These are phyloP conservation scores for Ctenosaura bakeri DNA, from an alignment of 2,797 vertebrate genomes.

Conservation along the genomic window DNA sequence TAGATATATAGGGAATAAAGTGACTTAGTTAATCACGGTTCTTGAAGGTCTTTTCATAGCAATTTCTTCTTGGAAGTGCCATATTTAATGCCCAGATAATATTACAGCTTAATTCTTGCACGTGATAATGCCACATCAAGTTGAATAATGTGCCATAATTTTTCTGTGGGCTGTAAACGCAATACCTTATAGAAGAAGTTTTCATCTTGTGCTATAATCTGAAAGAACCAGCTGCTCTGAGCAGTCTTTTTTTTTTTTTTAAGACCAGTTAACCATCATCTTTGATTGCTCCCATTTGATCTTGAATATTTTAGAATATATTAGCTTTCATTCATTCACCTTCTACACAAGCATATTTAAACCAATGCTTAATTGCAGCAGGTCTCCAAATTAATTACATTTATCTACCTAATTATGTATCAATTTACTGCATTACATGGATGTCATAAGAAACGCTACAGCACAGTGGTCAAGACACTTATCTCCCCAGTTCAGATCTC, in stretches of 20 bases:
- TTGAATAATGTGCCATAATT: slow-evolving; percentile 12
- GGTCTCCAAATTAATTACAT: slow-evolving; percentile 32
- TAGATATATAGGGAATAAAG: slow-evolving; percentile 15
- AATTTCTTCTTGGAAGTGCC: slow-evolving; percentile 23
- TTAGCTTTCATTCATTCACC: not conserved
- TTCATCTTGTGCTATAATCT: slow-evolving; percentile 11
- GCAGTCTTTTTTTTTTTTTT: slow-evolving; percentile 7
- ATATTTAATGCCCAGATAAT: slow-evolving; percentile 26
- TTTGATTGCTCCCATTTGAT: slow-evolving; percentile 32
- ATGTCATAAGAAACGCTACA: not conserved
- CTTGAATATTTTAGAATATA: not conserved
- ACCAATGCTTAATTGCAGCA: slow-evolving; percentile 28
- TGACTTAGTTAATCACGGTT: slow-evolving; percentile 28
- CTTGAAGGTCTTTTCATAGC: not conserved
- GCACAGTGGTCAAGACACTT: not conserved
- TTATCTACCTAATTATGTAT: slow-evolving; percentile 39
- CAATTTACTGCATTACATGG: slow-evolving; percentile 17
- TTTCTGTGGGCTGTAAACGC: not conserved
- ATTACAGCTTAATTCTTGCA: slow-evolving; percentile 22
- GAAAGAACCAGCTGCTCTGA: slow-evolving; percentile 16
- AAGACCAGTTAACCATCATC: not conserved
- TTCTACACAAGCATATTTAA: slow-evolving; percentile 6
- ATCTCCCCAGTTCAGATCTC: not conserved
- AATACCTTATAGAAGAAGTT: not conserved
- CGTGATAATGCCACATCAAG: slow-evolving; percentile 31